Percentiles rank a stretch among this genome's conserved stretches.
phyloP scores from a whole-genome alignment of 2,888 invertebrate genomes.

The Standfussiana lucernea region DNA sequence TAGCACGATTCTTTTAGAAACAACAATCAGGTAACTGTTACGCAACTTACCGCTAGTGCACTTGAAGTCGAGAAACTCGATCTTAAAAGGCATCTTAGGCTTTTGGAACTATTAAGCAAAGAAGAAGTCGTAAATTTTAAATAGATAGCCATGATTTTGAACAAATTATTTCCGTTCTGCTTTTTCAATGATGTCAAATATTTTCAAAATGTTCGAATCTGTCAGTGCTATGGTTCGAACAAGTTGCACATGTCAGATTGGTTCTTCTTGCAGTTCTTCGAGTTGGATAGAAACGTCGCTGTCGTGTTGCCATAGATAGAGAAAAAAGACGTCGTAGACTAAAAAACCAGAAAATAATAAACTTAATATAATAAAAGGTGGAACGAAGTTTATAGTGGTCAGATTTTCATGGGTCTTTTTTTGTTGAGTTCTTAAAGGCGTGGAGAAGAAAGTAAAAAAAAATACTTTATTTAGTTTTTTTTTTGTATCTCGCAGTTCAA shows the following conservation, averaged over 20 bases:
- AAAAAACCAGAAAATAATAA: constrained; percentile 35
- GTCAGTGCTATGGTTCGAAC: neutral
- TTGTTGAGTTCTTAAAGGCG: too few relatives aligned
- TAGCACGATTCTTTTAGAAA: neutral
- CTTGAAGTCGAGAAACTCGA: constrained; percentile 83
- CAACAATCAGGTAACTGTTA: constrained; percentile 73
- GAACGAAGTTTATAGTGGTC: too few relatives aligned
- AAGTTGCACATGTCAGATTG: neutral
- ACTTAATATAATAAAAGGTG: too few relatives aligned
- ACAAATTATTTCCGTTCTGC: neutral
- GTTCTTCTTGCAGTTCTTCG: neutral
- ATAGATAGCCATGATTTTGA: constrained; percentile 81
- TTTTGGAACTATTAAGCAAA: constrained; percentile 78
- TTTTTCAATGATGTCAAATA: constrained; percentile 28
- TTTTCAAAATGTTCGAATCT: constrained; percentile 34
- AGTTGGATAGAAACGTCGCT: neutral
- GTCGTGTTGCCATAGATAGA: too few relatives aligned
- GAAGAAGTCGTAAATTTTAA: constrained; percentile 82
- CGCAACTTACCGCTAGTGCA: constrained; percentile 88
- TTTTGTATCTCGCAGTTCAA: too few relatives aligned
- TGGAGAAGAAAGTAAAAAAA: too few relatives aligned
- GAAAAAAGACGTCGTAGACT: constrained; percentile 17
- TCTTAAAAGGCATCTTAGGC: constrained; percentile 79
- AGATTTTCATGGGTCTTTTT: too few relatives aligned
- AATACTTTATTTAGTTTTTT: too few relatives aligned